Evolutionary conservation across 2,888 invertebrate genomes (phyloP).

Genomic region (Clistopyga incitator): DNA sequence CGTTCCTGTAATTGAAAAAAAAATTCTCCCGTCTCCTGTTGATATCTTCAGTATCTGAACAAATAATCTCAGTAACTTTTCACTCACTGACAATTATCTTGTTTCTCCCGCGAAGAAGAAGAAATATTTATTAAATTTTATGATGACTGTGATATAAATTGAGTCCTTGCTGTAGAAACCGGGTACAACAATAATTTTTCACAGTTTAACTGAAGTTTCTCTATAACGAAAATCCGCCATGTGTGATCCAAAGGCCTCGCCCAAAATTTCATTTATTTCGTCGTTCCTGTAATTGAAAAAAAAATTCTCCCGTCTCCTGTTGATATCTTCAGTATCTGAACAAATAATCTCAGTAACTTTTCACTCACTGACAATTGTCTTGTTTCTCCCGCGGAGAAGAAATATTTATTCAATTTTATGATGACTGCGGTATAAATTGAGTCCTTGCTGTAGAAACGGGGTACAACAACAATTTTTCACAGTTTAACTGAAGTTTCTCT

Average conservation of each 20-base stretch:
- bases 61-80: not conserved
- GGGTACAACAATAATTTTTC: no score
- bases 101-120: not conserved
- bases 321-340: not conserved
- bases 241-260: slow-evolving; percentile 62
- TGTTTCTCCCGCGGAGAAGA: not conserved
- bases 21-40: not conserved
- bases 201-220: no score
- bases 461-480: no score
- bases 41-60: not conserved
- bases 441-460: no score
- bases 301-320: not conserved
- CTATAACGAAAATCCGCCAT: no score
- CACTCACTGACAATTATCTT: not conserved
- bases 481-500: no score
- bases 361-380: not conserved
- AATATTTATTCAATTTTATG: not conserved
- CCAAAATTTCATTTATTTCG: slow-evolving; percentile 25
- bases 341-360: not conserved
- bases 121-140: not conserved
- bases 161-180: no score
- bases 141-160: no score
- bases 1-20: not conserved
- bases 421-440: no score
- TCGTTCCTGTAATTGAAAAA: not conserved